Percentiles rank a stretch among this genome's conserved stretches.
These are phyloP conservation scores for Bimastos eiseni DNA, from an alignment of 2,888 invertebrate species.

Conservation along the genomic window DNA sequence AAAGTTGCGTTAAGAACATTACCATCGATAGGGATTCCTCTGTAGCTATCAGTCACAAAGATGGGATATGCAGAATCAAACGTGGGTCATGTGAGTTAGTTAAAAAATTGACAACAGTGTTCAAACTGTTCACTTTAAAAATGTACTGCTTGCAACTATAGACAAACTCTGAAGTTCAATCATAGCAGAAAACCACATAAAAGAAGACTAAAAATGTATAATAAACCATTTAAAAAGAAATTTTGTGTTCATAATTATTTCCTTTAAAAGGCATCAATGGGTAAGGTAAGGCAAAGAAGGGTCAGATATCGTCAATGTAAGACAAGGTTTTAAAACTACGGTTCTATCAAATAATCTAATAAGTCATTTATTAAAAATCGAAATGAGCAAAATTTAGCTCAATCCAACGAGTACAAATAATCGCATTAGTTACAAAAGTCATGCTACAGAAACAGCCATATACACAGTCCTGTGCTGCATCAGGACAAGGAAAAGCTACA, in stretches of 20 bases:
- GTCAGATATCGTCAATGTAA: background rate
- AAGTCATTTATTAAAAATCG: background rate
- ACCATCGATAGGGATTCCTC: background rate
- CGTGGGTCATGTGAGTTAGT: background rate
- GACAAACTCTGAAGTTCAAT: background rate
- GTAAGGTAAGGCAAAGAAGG: background rate
- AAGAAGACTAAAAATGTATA: background rate
- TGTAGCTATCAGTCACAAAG: background rate
- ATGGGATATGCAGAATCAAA: background rate
- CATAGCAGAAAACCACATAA: background rate
- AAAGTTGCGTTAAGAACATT: background rate
- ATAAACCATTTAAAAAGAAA: background rate
- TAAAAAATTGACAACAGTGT: background rate
- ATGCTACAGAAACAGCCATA: background rate
- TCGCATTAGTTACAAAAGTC: background rate
- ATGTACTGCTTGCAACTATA: background rate
- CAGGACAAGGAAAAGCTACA: background rate
- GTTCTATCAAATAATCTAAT: background rate
- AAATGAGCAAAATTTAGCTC: background rate
- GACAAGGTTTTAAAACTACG: background rate
- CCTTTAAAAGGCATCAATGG: background rate
- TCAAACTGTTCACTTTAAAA: background rate
- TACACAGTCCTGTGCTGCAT: background rate
- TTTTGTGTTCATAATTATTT: background rate
- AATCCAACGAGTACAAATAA: background rate